Conservation (phyloP, 2,113 vertebrate species). For the Thamnophis sirtalis region DNA sequence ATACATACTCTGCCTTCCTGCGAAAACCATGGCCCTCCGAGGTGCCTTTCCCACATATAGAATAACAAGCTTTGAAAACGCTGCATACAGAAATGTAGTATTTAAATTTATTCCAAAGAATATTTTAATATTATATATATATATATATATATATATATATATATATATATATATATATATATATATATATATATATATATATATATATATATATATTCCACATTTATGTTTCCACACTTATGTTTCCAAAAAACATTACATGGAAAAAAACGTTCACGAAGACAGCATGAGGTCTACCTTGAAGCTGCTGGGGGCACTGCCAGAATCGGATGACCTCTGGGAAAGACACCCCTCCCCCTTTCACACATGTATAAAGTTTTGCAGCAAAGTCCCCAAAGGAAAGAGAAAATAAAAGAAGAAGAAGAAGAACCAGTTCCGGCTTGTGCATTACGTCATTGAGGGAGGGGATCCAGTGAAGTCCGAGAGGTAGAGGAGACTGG, state of each 20-base stretch:
- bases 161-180: background rate
- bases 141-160: background rate
- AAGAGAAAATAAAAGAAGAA: background rate
- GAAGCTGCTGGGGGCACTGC: background rate
- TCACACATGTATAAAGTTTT: background rate
- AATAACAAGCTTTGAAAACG: background rate
- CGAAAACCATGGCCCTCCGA: background rate
- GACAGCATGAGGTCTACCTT: constrained; percentile 27
- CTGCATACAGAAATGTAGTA: constrained; percentile 3
- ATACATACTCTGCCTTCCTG: background rate
- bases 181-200: background rate
- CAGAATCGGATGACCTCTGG: background rate
- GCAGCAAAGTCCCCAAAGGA: background rate
- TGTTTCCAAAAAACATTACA: constrained; percentile 31
- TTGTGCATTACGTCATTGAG: background rate
- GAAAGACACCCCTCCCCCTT: background rate
- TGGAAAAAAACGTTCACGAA: constrained; percentile 16
- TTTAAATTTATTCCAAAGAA: constrained; percentile 36
- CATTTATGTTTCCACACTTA: constrained; percentile 22
- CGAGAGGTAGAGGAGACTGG: constrained; percentile 8
- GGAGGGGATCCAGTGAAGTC: background rate
- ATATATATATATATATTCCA: background rate
- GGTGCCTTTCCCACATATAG: background rate
- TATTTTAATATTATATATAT: background rate
- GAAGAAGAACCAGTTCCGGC: background rate